Percentiles rank a stretch among this genome's conserved stretches.
phyloP scores from a whole-genome alignment of 2,797 vertebrate genomes.

The Poliocrania exsul region DNA sequence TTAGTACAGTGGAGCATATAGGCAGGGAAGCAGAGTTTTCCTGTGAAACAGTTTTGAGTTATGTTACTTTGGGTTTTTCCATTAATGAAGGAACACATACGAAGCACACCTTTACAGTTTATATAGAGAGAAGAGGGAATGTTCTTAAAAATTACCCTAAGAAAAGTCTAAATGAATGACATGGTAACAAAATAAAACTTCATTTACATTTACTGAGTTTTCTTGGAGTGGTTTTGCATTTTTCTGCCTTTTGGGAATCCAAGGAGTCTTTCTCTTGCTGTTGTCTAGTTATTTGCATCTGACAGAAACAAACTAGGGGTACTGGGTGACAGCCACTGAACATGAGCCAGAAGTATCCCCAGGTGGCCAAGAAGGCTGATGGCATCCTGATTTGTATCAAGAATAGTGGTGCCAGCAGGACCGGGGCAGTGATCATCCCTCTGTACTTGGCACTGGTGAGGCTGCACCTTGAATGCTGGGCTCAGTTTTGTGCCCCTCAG shows the following conservation, averaged over 20 bases:
- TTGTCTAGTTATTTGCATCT: background rate
- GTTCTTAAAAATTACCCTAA: background rate
- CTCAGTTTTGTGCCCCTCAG: background rate
- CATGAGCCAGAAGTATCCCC: fast-evolving
- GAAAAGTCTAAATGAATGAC: background rate
- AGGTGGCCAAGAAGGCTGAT: background rate
- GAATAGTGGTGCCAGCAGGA: background rate
- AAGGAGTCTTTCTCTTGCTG: background rate
- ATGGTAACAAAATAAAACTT: background rate
- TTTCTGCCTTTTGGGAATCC: background rate
- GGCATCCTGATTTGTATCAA: background rate
- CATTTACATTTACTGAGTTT: background rate
- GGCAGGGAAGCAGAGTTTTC: background rate
- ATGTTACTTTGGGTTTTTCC: background rate
- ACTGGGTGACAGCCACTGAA: background rate
- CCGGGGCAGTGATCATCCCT: no score
- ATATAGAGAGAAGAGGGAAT: background rate
- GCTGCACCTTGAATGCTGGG: fast-evolving
- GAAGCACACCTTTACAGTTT: background rate
- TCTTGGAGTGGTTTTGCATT: background rate
- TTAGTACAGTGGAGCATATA: background rate
- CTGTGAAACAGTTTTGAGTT: background rate
- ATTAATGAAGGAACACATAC: background rate
- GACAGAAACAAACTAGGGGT: background rate
- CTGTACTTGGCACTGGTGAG: fast-evolving